phyloP scores from a whole-genome alignment of 2,797 vertebrate genomes.

The Rhinatrema bivittatum region DNA sequence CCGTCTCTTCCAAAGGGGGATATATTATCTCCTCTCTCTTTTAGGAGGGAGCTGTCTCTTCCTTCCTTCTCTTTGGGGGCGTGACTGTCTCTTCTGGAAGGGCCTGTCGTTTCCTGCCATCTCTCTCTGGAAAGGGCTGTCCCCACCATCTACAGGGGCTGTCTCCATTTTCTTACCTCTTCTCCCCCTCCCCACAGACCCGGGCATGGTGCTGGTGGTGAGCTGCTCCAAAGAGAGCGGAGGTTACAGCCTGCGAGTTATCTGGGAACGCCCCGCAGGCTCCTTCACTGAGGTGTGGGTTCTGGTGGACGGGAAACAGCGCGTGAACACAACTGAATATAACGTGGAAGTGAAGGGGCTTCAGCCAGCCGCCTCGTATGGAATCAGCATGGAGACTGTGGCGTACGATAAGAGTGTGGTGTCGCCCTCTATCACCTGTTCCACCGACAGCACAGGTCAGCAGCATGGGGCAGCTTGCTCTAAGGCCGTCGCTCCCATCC shows the following conservation, averaged over 20 bases:
- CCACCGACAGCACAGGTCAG: conserved; percentile 15
- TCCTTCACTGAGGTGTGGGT: conserved; percentile 10
- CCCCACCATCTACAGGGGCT: too few relatives aligned
- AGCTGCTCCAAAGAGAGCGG: not conserved
- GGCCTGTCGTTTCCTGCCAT: too few relatives aligned
- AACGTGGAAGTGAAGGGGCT: not conserved
- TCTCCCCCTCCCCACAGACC: conserved; percentile 10
- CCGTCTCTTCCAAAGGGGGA: too few relatives aligned
- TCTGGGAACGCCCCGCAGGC: conserved; percentile 20
- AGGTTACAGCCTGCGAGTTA: conserved; percentile 14
- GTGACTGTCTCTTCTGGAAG: too few relatives aligned
- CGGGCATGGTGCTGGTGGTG: not conserved
- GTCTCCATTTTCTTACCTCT: too few relatives aligned
- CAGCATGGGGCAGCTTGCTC: not conserved
- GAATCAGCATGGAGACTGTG: not conserved
- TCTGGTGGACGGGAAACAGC: not conserved
- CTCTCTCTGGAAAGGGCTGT: too few relatives aligned
- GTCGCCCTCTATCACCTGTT: not conserved
- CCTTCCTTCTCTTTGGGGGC: too few relatives aligned
- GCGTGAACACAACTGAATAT: accelerated
- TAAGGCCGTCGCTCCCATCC: too few relatives aligned
- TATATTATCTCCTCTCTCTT: too few relatives aligned
- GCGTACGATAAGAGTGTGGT: not conserved
- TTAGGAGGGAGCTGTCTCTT: too few relatives aligned
- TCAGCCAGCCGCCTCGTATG: conserved; percentile 2